Conservation (phyloP, 2,888 invertebrate genomes). For the Athalia cordata region DNA sequence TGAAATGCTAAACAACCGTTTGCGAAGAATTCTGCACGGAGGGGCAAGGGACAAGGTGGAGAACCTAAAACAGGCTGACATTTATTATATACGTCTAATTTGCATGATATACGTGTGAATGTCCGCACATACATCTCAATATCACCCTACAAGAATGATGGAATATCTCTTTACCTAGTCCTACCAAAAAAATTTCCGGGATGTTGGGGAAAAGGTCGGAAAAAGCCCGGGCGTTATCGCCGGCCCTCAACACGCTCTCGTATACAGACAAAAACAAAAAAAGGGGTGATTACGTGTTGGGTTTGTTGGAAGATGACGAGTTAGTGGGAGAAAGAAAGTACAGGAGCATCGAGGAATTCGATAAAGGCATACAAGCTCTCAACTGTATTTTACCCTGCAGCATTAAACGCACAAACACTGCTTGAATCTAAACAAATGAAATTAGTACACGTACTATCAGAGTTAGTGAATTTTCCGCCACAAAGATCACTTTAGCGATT, state of each 20-base stretch:
- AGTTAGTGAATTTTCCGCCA: no score
- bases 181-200: constrained; percentile 12
- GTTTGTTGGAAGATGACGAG: constrained; percentile 22
- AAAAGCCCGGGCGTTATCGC: constrained; percentile 22
- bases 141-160: constrained; percentile 21
- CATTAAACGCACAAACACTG: constrained; percentile 17
- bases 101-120: constrained; percentile 12
- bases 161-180: constrained; percentile 34
- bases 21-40: constrained; percentile 8
- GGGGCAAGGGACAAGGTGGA: not conserved
- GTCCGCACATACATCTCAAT: not conserved
- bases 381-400: constrained; percentile 5
- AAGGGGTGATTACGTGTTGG: constrained; percentile 24
- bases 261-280: not conserved
- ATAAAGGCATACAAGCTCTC: constrained; percentile 15
- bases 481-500: no score
- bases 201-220: constrained; percentile 10
- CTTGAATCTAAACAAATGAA: not conserved
- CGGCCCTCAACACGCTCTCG: constrained; percentile 12
- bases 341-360: not conserved
- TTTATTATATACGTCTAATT: not conserved
- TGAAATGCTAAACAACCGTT: constrained; percentile 37
- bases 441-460: no score
- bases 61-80: constrained; percentile 1
- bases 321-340: not conserved